A percentile compares a stretch with the other conserved stretches of the same genome.
phyloP scores from a whole-genome alignment of 2,113 vertebrate species.

The Nesospiza acunhae region DNA sequence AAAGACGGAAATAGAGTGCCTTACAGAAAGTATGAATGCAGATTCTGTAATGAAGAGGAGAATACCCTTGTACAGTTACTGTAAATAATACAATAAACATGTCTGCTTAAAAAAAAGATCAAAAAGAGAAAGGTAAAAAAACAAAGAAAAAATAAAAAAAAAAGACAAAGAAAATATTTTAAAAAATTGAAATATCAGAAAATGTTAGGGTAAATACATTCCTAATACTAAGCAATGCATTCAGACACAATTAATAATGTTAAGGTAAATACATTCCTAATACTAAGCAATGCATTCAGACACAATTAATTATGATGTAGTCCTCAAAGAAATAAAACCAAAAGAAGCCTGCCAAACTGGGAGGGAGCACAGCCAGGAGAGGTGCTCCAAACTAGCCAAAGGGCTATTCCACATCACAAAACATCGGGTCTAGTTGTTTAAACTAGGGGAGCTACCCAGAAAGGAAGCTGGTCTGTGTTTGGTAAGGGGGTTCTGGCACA shows the following conservation, averaged over 20 bases:
- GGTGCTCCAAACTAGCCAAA: background rate
- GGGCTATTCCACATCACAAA: background rate
- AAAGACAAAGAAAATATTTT: background rate
- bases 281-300: background rate
- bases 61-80: background rate
- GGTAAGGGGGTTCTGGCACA: background rate
- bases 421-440: background rate
- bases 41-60: background rate
- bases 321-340: background rate
- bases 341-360: background rate
- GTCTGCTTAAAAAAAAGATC: background rate
- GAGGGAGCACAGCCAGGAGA: background rate
- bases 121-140: background rate
- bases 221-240: background rate
- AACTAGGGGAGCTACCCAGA: background rate
- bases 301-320: background rate
- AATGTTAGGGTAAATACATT: background rate
- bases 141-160: no score
- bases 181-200: background rate
- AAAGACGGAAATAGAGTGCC: background rate
- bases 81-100: background rate
- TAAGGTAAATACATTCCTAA: background rate
- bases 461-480: background rate
- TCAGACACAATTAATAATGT: background rate
- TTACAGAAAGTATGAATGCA: background rate